A percentile compares a stretch with the other conserved stretches of the same genome.
phyloP scores from a whole-genome alignment of 2,797 vertebrate species.

The Melanotaenia nigrans region DNA sequence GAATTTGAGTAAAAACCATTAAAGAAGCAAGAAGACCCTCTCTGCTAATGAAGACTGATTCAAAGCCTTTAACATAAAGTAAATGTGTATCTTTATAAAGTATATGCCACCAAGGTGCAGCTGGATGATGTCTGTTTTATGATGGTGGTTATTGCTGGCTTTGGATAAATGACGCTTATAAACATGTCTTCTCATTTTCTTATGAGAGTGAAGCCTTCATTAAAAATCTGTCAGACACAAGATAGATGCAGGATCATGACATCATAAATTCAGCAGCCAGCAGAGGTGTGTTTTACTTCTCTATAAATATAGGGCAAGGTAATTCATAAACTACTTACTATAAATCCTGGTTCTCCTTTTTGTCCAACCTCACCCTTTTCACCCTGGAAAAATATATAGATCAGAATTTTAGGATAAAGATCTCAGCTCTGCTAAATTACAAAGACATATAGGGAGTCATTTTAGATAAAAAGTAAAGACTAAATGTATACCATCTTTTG shows the following conservation, averaged over 20 bases:
- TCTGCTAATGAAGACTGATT: constrained; percentile 38
- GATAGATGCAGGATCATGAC: neutral
- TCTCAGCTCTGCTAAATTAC: neutral
- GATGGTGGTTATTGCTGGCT: constrained; percentile 17
- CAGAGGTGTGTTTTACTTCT: neutral
- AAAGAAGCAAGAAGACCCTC: constrained; percentile 16
- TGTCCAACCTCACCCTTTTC: constrained; percentile 88
- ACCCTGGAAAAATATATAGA: constrained; percentile 82
- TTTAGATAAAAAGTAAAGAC: neutral
- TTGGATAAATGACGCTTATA: constrained; percentile 26
- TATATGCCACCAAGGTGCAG: constrained; percentile 9
- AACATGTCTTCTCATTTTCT: constrained; percentile 15
- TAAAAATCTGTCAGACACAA: constrained; percentile 14
- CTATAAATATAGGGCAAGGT: neutral
- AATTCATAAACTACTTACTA: constrained; percentile 82
- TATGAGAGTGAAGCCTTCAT: constrained; percentile 15
- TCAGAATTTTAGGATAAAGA: neutral
- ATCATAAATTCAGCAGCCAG: neutral
- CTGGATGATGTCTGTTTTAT: constrained; percentile 15
- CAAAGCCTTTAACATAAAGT: constrained; percentile 31
- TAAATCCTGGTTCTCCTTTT: constrained; percentile 88
- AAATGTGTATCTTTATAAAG: constrained; percentile 33
- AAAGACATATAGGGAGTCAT: neutral
- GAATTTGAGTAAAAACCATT: constrained; percentile 24
- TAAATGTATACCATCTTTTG: neutral